Base-by-base conservation (phyloP, 2,797 vertebrate species). In the Perodicticus potto region DNA sequence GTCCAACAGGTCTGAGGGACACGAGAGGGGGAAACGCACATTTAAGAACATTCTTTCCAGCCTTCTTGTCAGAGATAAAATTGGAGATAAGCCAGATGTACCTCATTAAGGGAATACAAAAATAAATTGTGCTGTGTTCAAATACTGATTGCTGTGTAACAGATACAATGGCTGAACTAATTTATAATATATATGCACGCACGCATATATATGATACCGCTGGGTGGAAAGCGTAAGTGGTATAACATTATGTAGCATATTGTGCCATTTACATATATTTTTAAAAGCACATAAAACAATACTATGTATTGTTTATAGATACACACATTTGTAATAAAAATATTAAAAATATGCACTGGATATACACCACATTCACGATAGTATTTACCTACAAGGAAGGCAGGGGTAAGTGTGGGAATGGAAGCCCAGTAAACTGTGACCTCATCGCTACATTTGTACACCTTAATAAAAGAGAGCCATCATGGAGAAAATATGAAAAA, bases 21-120 rank as follows among this genome's bases (percentile, higher is more conserved):
- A 7, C 0, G 65, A n/a, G 72, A 43, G 6, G 6, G 40, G 59
- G 86, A 69, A 20, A 67, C 11, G 12, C 80, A 40, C 5, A 23
- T 78, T 81, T 83, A 93, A 76, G 43, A 43, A 16, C 25, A 19
- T 76, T 37, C 80, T 94, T 92, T 29, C 78, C 55, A 17, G 88
- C 29, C 25, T 84, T 86, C 78, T 85, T 45, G 93, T 78, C 32
- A 20, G 88, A 93, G 92, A 86, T 76, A 49, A 89, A 92, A 89
- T 4, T 45, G 83, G 88, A 86, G 81, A 34, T 63, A 89, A 95
- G 84, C 94, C 85, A 86, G 74, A 37, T 45, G 43, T 12, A 65
- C n/a, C 89, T 95, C 77, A 93, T 96, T 93, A 96, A 94, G 29
- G 81, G 77, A 55, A 63, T n/a, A 91, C 76, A 86, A 67, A 89